Evolutionary conservation across 1,140 invertebrate species (phyloP), one percentile per base, ranked within the genome.

Genomic region (Drosophila paulistorum): DNA sequence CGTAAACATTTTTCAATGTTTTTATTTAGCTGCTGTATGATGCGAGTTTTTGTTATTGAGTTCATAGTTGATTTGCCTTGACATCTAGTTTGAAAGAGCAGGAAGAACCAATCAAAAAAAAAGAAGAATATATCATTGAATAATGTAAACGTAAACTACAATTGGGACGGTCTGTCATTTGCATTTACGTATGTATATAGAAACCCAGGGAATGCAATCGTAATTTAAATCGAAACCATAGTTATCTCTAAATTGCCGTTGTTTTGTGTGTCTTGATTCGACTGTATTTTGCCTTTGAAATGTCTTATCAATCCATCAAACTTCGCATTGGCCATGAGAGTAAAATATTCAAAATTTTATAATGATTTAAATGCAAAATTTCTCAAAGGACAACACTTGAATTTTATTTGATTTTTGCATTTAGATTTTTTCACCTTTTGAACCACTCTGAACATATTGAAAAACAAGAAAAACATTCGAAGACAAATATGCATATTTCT

Each of bases 51-150:
- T 51, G 20, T 51, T 51, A 23, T 51, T 11, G 3, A 51, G 17
- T 66, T 37, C 41, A 65, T 73, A 60, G 70, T 66, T 66, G 62
- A 51, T 51, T 51, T 51, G 45, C 45, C 45, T 51, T 23, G 45
- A 23, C 45, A 51, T 51, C 45, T 51, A 48, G 10, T 39, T 39
- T 9, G 45, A 17, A 30, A 30, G 45, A 23, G 45, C 17, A 51
- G 20, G 20, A 58, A 35, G 17, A 14, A 17, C 17, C 17, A 35
- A 23, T 0, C 13, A 37, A 37, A 58, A 35, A 58, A 33, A 0
- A 14, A 7, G 6, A 30, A 6, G 26, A 30, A 30, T 4, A 26
- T 26, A 26, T 26, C 26, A 4, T 26, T 26, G 26, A 5, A 26
- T 26, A 26, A 30, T 6, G 30, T 35, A 23, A 33, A 33, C 10